Base-by-base conservation (phyloP, 2,797 vertebrate genomes). In the Sparus aurata region DNA sequence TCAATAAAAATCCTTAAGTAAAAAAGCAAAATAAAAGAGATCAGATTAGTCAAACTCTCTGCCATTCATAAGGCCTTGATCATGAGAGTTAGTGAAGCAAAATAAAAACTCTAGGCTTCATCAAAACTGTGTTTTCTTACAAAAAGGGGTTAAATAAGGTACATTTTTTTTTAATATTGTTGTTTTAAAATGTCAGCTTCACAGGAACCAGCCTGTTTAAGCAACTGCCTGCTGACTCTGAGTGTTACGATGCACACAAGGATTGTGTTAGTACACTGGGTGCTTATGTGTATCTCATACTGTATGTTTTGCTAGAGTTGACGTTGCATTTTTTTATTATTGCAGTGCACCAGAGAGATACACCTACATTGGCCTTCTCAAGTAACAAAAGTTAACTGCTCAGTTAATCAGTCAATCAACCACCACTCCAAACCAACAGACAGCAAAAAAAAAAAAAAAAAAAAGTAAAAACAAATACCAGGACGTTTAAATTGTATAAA, bases 201-300 rank as follows among this genome's bases (percentile, higher is more conserved):
- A 95, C 97, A 98, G 96, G 96, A 96, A 94, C 97, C 97, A 92
- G 97, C 97, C 97, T 95, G 96, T 94, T 94, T 87, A 89, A 85
- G 83, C 65, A 75, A 89, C 92, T 90, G 89, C 86, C 90, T 91
- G 61, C 69, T 69, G 88, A 92, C 78, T 65, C 66, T 34, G 34
- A 81, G 79, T 73, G 68, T 84, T 86, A 85, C 64, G 75, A 84
- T 69, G 87, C 77, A 80, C 84, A 85, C 76, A 76, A 85, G 84
- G 71, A 41, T 20, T 46, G 46, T 66, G 2, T 86, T 73, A 78
- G 80, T 77, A 81, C 60, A 53, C 80, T 2, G 60, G 63, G 71
- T 63, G 76, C 76, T 65, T 12, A 15, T 38, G 61, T 71, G 81
- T 83, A 54, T 87, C 63, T 85, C 77, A 15, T 64, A 74, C 77